Evolutionary conservation across 1,140 invertebrate genomes (phyloP).

Genomic region (Diachasmimorpha longicaudata): DNA sequence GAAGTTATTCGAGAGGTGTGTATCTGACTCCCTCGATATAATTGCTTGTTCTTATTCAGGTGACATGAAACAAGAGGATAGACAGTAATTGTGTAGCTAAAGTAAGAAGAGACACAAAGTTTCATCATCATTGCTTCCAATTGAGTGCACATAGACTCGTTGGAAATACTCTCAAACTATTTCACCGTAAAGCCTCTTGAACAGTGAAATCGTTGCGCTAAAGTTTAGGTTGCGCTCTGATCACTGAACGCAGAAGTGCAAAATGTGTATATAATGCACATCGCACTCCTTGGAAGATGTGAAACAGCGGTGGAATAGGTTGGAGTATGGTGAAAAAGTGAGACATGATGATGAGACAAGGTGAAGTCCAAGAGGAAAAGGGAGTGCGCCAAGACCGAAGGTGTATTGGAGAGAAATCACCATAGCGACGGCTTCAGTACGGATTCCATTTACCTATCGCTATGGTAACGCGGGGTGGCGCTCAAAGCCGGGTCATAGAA

Average conservation of each 20-base stretch:
- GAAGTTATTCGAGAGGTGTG: not conserved
- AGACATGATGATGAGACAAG: conserved; percentile 42
- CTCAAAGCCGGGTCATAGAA: conserved; percentile 46
- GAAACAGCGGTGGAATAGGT: not conserved
- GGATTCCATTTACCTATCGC: conserved; percentile 63
- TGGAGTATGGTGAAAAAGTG: conserved; percentile 14
- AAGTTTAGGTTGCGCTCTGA: not conserved
- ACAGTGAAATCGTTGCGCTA: conserved; percentile 32
- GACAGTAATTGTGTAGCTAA: not conserved
- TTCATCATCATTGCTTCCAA: conserved; percentile 46
- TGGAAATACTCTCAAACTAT: conserved; percentile 46
- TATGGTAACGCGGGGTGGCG: conserved; percentile 60
- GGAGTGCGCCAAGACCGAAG: conserved; percentile 32
- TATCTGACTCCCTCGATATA: not conserved
- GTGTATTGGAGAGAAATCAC: conserved; percentile 53
- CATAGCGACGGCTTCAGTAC: conserved; percentile 61
- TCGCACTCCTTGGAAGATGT: not conserved
- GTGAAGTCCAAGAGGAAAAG: conserved; percentile 30
- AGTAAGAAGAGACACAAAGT: conserved; percentile 32
- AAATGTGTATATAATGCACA: not conserved
- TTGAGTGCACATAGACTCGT: conserved; percentile 43
- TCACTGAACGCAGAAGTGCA: not conserved
- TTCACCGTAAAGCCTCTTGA: conserved; percentile 19
- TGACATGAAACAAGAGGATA: not conserved
- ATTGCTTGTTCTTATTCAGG: not conserved